Evolutionary conservation across 2,888 invertebrate genomes (phyloP), one percentile per base, ranked within the genome.

Genomic region (Piscicola geometra): DNA sequence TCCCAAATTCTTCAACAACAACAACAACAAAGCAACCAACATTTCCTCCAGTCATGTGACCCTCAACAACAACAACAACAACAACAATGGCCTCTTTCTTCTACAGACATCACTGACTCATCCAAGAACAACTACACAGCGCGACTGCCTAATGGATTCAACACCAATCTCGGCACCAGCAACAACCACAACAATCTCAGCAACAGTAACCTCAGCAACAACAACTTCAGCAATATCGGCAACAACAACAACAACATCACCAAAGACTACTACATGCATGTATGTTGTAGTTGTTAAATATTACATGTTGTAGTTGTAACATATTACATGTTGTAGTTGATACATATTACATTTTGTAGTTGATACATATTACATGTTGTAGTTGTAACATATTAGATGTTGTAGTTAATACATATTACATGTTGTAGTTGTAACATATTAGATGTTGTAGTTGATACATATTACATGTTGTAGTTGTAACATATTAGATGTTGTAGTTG

Each of bases 191-290:
- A 33, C 32, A 68, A 33, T 68, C 68, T 68, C 30, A 68, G 28
- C n/a, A 30, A 68, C n/a, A 33, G n/a, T n/a, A 68, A 68, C 2
- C 33, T n/a, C 32, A 28, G 33, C 30, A 68, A 68, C n/a, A 33
- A 68, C 68, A 32, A 68, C 32, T 33, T 68, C 9, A 33, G 28
- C 30, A 33, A 68, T 68, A 33, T 25, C 18, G 60, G 60, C 25
- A 60, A 1, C 0, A 9, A 28, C 9, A 68, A n/a, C n/a, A 47
- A 35, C 25, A 69, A 35, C n/a, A 28, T 35, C 36, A 41, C 21
- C 30, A 69, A 41, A 1, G 69, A 69, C 33, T 35, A 41, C 47
- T 69, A 25, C n/a, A 69, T 69, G 25, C 69, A 69, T 35, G 69
- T 69, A 15, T 69, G 69, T 69, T 68, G 15, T 64, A n/a, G n/a